phyloP scores from a whole-genome alignment of 92 coral and sea anemone species.

The Palythoa grandis region DNA sequence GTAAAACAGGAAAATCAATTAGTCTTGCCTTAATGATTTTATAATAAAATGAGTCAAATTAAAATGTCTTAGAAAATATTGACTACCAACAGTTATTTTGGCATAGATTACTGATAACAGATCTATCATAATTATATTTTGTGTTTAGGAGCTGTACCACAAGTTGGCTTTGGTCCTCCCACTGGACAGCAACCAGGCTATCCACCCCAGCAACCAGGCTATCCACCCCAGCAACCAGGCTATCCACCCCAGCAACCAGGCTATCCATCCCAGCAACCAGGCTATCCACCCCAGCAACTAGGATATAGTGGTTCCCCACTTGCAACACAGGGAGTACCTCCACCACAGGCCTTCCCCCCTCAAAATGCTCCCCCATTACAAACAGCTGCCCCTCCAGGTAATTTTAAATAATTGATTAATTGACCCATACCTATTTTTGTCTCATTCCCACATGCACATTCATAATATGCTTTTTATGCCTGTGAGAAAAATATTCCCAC shows the following conservation, averaged over 20 bases:
- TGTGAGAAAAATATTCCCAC: too few relatives aligned
- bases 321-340: slow-evolving; percentile 36
- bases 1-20: too few relatives aligned
- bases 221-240: slow-evolving; percentile 32
- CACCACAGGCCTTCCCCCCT: slow-evolving; percentile 50
- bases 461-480: too few relatives aligned
- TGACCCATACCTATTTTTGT: background rate
- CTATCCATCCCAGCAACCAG: slow-evolving; percentile 42
- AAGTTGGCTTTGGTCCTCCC: slow-evolving; percentile 68
- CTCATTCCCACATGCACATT: background rate
- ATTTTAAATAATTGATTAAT: too few relatives aligned
- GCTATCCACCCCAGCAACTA: slow-evolving; percentile 46
- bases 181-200: slow-evolving; percentile 30
- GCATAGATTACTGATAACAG: too few relatives aligned
- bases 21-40: too few relatives aligned
- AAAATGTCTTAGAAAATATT: too few relatives aligned
- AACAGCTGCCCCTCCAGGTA: slow-evolving; percentile 21
- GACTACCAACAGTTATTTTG: too few relatives aligned
- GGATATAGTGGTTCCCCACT: slow-evolving; percentile 62
- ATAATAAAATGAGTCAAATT: too few relatives aligned
- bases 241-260: slow-evolving; percentile 49
- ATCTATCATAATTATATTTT: too few relatives aligned
- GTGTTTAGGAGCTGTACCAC: slow-evolving; percentile 45
- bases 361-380: slow-evolving; percentile 57
- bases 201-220: slow-evolving; percentile 50